phyloP scores from a whole-genome alignment of 2,888 invertebrate species.

The Zhengitettix transpicula region DNA sequence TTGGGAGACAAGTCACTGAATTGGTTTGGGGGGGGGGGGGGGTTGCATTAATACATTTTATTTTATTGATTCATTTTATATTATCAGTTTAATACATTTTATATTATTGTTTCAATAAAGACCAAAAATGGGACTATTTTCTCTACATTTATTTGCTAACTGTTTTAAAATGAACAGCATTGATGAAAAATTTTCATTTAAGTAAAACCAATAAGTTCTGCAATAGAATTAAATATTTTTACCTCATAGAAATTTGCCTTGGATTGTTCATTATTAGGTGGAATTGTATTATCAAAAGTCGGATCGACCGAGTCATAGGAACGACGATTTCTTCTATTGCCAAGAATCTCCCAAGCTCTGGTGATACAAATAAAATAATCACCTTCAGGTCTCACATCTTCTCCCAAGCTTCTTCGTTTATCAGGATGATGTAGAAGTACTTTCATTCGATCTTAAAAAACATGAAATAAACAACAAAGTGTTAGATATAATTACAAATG shows the following conservation, averaged over 20 bases:
- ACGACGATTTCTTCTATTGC: slow-evolving; percentile 61
- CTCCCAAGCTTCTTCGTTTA: slow-evolving; percentile 82
- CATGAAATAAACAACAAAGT: background rate
- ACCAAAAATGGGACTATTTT: no score
- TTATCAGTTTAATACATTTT: no score
- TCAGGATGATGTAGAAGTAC: slow-evolving; percentile 95
- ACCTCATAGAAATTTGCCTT: slow-evolving; percentile 61
- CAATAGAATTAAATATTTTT: background rate
- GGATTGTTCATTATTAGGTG: slow-evolving; percentile 48
- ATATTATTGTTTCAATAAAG: no score
- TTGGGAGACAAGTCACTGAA: no score
- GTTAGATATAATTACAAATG: background rate
- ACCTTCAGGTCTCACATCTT: slow-evolving; percentile 73
- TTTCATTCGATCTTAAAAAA: slow-evolving; percentile 46
- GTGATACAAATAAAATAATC: slow-evolving; percentile 99
- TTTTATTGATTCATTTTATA: no score
- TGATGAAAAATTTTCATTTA: no score
- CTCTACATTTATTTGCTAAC: no score
- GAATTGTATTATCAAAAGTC: slow-evolving; percentile 76
- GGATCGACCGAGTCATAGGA: slow-evolving; percentile 97
- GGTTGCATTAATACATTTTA: no score
- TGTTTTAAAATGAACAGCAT: no score
- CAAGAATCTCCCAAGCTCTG: slow-evolving; percentile 84
- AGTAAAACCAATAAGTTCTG: background rate
- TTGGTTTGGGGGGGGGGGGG: no score